Evolutionary conservation across 2,888 invertebrate genomes (phyloP).

Genomic region (Catocala fraxini): DNA sequence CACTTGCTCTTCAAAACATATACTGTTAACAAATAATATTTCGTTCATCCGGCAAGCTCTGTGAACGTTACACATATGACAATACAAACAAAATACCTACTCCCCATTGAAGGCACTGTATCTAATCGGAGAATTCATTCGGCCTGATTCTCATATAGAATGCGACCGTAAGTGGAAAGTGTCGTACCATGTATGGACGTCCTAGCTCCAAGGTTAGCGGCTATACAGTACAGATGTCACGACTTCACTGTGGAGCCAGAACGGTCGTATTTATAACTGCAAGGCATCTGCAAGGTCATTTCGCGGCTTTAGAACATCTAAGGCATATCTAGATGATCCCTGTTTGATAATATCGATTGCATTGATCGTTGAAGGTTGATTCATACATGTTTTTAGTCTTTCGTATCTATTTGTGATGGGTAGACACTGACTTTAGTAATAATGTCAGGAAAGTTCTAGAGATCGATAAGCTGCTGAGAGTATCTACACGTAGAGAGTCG

Average conservation of each 20-base stretch:
- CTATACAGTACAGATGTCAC: constrained; percentile 65
- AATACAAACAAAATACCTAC: constrained; percentile 18
- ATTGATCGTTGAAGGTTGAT: constrained; percentile 14
- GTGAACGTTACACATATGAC: constrained; percentile 10
- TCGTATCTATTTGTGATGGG: background rate
- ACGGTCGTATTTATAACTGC: constrained; percentile 73
- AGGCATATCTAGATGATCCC: constrained; percentile 42
- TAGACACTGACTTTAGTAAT: too few relatives aligned
- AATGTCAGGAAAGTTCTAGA: too few relatives aligned
- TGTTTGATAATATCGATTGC: constrained; percentile 43
- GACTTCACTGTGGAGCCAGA: constrained; percentile 56
- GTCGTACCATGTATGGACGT: constrained; percentile 58
- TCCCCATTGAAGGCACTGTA: constrained; percentile 19
- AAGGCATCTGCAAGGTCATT: constrained; percentile 75
- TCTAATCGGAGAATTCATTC: constrained; percentile 38
- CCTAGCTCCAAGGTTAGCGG: constrained; percentile 58
- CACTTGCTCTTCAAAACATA: too few relatives aligned
- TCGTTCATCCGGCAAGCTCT: background rate
- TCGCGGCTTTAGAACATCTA: constrained; percentile 51
- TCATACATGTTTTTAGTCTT: background rate
- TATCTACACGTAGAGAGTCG: too few relatives aligned
- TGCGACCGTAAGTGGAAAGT: constrained; percentile 42
- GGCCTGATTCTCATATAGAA: constrained; percentile 43
- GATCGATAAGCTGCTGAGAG: too few relatives aligned
- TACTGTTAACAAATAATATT: background rate